These are phyloP conservation scores for Procapra przewalskii DNA, from an alignment of 2,113 vertebrate genomes.

Conservation along the genomic window DNA sequence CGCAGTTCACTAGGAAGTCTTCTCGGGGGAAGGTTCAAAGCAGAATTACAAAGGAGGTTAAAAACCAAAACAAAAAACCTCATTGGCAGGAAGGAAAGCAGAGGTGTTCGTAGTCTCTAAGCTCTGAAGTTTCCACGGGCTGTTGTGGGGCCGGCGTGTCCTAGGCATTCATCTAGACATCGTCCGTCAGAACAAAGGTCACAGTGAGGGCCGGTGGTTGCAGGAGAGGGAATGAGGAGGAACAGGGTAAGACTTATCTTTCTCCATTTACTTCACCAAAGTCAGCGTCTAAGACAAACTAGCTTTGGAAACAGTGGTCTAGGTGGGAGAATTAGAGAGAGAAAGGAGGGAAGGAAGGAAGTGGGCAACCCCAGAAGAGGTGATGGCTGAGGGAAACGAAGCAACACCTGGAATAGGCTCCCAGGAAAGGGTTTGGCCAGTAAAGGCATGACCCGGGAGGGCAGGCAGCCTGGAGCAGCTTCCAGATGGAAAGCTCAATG, in stretches of 20 bases:
- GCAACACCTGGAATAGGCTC: neutral
- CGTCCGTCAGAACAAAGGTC: neutral
- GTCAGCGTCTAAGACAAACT: neutral
- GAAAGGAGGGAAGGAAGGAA: neutral
- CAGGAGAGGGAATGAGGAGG: neutral
- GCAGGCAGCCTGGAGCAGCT: neutral
- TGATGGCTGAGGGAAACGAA: neutral
- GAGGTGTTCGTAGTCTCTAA: neutral
- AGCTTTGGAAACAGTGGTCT: neutral
- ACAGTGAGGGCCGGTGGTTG: neutral
- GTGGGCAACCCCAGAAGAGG: neutral
- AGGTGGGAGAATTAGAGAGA: neutral
- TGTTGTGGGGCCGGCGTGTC: accelerated
- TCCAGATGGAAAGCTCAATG: neutral
- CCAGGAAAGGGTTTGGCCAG: neutral
- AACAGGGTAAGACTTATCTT: neutral
- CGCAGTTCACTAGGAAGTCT: neutral
- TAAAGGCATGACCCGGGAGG: neutral
- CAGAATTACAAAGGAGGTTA: neutral
- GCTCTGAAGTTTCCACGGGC: neutral
- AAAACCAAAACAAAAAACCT: neutral
- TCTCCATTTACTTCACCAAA: neutral
- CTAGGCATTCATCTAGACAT: neutral
- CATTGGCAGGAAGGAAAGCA: neutral
- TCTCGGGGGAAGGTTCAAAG: neutral